Evolutionary conservation across 2,113 vertebrate genomes (phyloP), one percentile per base, ranked within the genome.

Genomic region (Bagarius yarrelli): DNA sequence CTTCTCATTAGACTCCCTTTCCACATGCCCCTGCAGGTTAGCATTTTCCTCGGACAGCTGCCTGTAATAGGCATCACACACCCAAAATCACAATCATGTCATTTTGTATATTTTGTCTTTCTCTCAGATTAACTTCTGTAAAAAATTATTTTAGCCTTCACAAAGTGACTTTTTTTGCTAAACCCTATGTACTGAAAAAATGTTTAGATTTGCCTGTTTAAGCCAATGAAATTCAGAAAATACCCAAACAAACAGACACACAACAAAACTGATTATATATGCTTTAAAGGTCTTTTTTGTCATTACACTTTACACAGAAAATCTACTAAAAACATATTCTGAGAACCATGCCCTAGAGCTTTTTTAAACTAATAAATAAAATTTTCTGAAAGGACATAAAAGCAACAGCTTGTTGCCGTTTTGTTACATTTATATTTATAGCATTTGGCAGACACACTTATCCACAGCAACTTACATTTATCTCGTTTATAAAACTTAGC

Each of bases 21-120:
- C 96, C 0, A 98, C 95, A 0, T 95, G 91, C 47, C 96, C 96
- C 15, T 99, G 97, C 55, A 99, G 96, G 78, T 96, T 98, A 9
- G 98, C 95, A 0, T 99, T 99, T 86, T 99, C 95, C 84, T 96
- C 95, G 0, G 98, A 98, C 57, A 99, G 90, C 90, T 99, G 96
- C 86, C 98, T 99, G 89, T 75, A 72, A 83, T 2, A 78, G 69
- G 66, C 32, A 67, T 61, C 16, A 44, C 50, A 75, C 44, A 61
- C 18, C n/a, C 27, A 60, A 32, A 55, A 9, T 71, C 12, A 16
- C n/a, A 36, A 12, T 34, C 19, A 34, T 12, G 4, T 36, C 9
- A 27, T 44, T 25, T 32, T 30, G 21, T 55, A 11, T 12, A 18
- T 44, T 34, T 9, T 50, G 21, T 19, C 21, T 50, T 19, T 44